Percentiles rank a stretch among this genome's conserved stretches.
Conservation (phyloP, 2,888 invertebrate species). For the Exocentrus adspersus region DNA sequence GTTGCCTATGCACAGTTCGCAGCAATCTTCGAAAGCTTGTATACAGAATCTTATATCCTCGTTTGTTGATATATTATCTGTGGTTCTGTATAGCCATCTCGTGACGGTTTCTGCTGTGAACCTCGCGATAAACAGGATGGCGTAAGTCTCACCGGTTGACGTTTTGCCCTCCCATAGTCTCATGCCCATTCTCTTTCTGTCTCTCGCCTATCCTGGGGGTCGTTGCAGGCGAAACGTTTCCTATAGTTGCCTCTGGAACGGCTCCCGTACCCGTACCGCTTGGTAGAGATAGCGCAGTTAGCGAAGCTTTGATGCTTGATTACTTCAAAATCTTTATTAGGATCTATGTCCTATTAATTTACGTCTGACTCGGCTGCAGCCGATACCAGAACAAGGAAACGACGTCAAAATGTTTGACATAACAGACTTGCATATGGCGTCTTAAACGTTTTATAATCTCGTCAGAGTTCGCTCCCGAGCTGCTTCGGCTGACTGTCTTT, state of each 20-base stretch:
- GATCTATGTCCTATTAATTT: too few relatives aligned
- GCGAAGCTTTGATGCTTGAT: too few relatives aligned
- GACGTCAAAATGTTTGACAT: too few relatives aligned
- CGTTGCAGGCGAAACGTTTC: too few relatives aligned
- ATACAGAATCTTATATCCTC: conserved; percentile 1
- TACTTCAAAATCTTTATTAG: too few relatives aligned
- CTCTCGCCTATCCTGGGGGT: too few relatives aligned
- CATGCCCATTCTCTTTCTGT: conserved; percentile 38
- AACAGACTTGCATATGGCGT: too few relatives aligned
- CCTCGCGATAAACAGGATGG: conserved; percentile 91
- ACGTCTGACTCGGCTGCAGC: too few relatives aligned
- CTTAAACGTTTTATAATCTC: too few relatives aligned
- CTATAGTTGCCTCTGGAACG: background rate
- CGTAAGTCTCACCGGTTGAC: conserved; percentile 74
- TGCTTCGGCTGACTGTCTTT: too few relatives aligned
- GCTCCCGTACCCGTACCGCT: background rate
- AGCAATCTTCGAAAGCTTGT: background rate
- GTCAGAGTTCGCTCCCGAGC: too few relatives aligned
- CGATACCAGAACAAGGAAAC: too few relatives aligned
- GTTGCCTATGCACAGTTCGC: background rate
- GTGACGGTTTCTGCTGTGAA: conserved; percentile 92
- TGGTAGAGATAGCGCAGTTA: conserved; percentile 11
- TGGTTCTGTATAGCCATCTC: conserved; percentile 84
- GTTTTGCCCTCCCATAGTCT: conserved; percentile 44
- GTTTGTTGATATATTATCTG: conserved; percentile 35